These are phyloP conservation scores for Scopus umbretta DNA, from an alignment of 2,113 vertebrate species.

Conservation along the genomic window DNA sequence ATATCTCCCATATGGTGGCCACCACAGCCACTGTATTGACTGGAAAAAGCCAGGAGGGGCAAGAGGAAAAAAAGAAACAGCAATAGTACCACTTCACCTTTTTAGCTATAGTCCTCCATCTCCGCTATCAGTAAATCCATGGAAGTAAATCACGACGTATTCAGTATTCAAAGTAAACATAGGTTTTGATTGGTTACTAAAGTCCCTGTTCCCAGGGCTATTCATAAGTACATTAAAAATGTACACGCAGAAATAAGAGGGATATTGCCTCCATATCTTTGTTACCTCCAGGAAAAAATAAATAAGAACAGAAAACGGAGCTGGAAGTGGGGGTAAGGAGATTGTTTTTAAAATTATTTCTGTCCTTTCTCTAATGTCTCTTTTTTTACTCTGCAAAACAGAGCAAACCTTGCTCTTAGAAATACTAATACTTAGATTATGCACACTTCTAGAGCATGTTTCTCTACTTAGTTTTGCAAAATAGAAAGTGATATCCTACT, in stretches of 20 bases:
- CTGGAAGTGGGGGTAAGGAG: background rate
- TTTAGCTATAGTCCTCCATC: background rate
- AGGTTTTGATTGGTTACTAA: background rate
- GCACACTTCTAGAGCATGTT: background rate
- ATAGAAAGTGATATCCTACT: background rate
- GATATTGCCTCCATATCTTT: background rate
- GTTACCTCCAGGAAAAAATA: background rate
- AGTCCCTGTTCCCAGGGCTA: background rate
- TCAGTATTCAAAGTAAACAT: background rate
- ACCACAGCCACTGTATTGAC: background rate
- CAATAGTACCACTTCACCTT: background rate
- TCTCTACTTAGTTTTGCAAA: background rate
- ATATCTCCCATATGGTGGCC: background rate
- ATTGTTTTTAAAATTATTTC: background rate
- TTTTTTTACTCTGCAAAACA: background rate
- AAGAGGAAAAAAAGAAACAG: background rate
- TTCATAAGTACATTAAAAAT: background rate
- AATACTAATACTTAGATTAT: background rate
- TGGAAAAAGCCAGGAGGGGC: background rate
- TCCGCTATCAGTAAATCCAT: background rate
- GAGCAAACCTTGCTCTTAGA: background rate
- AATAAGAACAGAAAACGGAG: background rate
- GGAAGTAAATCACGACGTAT: background rate
- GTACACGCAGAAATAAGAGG: background rate
- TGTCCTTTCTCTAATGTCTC: background rate